These are phyloP conservation scores for Octonoba sinensis DNA, from an alignment of 2,888 invertebrate genomes.

Conservation along the genomic window DNA sequence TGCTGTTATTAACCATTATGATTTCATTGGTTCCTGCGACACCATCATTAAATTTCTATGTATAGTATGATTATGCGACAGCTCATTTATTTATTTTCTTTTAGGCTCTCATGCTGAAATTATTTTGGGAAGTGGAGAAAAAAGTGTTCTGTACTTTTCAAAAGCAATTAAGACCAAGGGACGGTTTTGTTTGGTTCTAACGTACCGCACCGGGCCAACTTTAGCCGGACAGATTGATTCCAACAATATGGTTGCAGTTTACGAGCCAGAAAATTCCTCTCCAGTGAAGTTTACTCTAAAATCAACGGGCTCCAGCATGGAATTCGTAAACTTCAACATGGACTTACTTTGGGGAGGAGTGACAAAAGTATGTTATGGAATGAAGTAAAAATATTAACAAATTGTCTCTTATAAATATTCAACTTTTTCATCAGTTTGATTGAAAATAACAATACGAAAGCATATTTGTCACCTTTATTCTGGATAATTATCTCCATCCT, in stretches of 20 bases:
- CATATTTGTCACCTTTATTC: too few relatives aligned
- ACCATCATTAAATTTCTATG: too few relatives aligned
- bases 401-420: too few relatives aligned
- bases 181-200: slow-evolving; percentile 1
- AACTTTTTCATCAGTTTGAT: too few relatives aligned
- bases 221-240: background rate
- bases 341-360: background rate
- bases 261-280: background rate
- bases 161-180: background rate
- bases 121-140: slow-evolving; percentile 3
- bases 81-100: background rate
- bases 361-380: background rate
- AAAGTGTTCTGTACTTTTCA: background rate
- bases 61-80: too few relatives aligned
- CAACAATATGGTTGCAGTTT: background rate
- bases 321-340: background rate
- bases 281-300: background rate
- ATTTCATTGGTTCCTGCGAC: too few relatives aligned
- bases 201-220: background rate
- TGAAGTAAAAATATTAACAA: too few relatives aligned
- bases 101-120: slow-evolving; percentile 16
- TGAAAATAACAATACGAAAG: too few relatives aligned
- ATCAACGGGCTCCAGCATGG: background rate
- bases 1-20: too few relatives aligned
- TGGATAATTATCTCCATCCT: too few relatives aligned